These are phyloP conservation scores for Hippasteria phrygiana DNA, from an alignment of 53 echinoderm and acorn worm genomes.

Conservation along the genomic window DNA sequence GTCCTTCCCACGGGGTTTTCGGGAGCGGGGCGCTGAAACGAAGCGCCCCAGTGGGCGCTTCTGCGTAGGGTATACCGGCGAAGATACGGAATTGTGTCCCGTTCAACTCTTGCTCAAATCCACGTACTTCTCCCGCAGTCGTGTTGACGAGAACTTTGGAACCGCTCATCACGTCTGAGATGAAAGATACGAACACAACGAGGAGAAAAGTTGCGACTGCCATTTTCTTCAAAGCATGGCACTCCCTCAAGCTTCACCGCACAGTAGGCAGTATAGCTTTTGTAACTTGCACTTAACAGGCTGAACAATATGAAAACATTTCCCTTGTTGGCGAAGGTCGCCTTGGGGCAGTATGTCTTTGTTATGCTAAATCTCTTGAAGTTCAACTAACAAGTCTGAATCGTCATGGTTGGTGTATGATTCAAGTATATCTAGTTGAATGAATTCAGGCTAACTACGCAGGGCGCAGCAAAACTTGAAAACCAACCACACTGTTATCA, in stretches of 20 bases:
- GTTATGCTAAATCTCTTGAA: background rate
- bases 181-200: background rate
- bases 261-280: background rate
- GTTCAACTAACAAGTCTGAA: background rate
- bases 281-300: background rate
- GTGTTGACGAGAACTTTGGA: background rate
- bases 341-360: background rate
- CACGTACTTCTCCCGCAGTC: constrained; percentile 21
- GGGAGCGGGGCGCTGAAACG: constrained; percentile 78
- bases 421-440: background rate
- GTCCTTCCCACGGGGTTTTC: constrained; percentile 38
- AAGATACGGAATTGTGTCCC: constrained; percentile 11
- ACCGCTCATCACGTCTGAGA: background rate
- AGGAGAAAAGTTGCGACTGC: background rate
- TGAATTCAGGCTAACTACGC: background rate
- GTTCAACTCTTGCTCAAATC: background rate
- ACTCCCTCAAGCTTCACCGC: background rate
- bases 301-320: background rate
- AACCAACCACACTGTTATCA: no score
- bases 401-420: background rate
- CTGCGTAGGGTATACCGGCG: constrained; percentile 78
- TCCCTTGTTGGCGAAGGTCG: background rate
- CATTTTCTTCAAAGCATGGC: background rate
- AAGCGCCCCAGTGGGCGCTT: constrained; percentile 63
- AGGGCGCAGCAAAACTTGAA: no score